Evolutionary conservation across 1,140 invertebrate species (phyloP).

Genomic region (Copidosoma floridanum): DNA sequence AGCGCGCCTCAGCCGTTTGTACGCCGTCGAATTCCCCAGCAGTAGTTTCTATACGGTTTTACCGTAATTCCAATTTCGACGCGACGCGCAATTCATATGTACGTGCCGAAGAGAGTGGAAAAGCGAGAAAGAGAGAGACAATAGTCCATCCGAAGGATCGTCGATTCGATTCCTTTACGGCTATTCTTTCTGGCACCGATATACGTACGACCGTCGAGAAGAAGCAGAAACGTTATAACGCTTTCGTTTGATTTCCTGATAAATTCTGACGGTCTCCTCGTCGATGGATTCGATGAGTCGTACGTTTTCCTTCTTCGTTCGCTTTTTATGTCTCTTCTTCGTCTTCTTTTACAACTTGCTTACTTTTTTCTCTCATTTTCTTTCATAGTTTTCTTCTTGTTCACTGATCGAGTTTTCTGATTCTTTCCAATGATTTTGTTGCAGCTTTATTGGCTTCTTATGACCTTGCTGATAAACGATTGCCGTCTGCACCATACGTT

Average conservation of each 20-base stretch:
- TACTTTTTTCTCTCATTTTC: not conserved
- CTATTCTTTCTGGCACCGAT: not conserved
- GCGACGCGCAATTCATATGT: slow-evolving; percentile 1
- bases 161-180: slow-evolving; percentile 3
- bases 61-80: slow-evolving; percentile 15
- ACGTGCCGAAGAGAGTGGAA: not conserved
- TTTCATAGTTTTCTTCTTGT: too few species aligned
- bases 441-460: not conserved
- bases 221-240: slow-evolving; percentile 3
- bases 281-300: not conserved
- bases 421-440: not conserved
- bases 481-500: not conserved
- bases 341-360: not conserved
- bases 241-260: slow-evolving; percentile 3
- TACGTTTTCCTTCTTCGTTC: not conserved
- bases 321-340: not conserved
- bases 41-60: too few species aligned
- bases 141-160: not conserved
- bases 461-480: not conserved
- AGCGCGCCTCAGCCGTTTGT: not conserved
- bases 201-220: too few species aligned
- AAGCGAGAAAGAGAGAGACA: not conserved
- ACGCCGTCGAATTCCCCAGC: too few species aligned
- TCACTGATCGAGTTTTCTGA: too few species aligned
- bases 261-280: not conserved